Evolutionary conservation across 2,113 vertebrate genomes (phyloP).

Genomic region (Hyla sarda): DNA sequence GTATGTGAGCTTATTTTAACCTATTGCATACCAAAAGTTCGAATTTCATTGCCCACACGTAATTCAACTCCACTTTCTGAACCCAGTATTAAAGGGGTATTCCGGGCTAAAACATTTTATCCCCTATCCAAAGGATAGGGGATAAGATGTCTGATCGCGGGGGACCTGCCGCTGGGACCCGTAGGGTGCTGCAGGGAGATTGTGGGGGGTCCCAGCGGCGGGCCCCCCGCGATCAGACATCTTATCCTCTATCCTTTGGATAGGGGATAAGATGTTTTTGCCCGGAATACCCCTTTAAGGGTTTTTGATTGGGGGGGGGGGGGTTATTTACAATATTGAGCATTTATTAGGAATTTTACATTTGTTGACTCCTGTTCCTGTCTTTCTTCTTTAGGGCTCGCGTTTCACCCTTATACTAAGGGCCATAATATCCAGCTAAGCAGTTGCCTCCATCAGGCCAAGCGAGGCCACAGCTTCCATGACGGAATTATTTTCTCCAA

Average conservation of each 20-base stretch:
- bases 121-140: too few relatives aligned
- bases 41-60: background rate
- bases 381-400: background rate
- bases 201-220: too few relatives aligned
- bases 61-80: background rate
- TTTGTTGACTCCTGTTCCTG: background rate
- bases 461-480: slow-evolving; percentile 68
- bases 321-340: background rate
- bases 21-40: background rate
- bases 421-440: slow-evolving; percentile 74
- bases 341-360: background rate
- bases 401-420: slow-evolving; percentile 72
- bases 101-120: too few relatives aligned
- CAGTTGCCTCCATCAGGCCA: slow-evolving; percentile 57
- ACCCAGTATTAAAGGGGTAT: background rate
- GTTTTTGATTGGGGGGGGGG: too few relatives aligned
- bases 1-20: background rate
- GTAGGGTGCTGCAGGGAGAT: too few relatives aligned
- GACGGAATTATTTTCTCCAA: slow-evolving; percentile 82
- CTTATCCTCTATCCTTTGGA: too few relatives aligned
- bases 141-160: too few relatives aligned
- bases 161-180: too few relatives aligned
- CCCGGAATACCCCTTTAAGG: too few relatives aligned
- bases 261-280: too few relatives aligned
- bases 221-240: too few relatives aligned